These are phyloP conservation scores for Bradysia coprophila DNA, from an alignment of 1,140 invertebrate species.

Conservation along the genomic window DNA sequence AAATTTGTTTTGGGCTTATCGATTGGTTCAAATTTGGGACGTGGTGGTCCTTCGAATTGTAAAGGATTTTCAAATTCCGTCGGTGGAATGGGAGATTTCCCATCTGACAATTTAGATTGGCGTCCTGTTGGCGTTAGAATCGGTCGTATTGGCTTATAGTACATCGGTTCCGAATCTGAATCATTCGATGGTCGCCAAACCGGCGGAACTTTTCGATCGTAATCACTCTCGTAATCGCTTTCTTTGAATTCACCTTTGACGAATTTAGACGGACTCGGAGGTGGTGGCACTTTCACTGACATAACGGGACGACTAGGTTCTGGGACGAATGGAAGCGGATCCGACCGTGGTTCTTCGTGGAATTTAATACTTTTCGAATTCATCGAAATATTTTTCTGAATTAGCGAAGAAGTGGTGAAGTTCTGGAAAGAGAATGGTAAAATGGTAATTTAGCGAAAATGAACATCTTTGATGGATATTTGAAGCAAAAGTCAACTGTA, in stretches of 20 bases:
- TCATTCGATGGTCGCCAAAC: slow-evolving; percentile 32
- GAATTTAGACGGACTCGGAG: slow-evolving; percentile 42
- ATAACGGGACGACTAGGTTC: too few relatives aligned
- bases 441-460: too few relatives aligned
- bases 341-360: too few relatives aligned
- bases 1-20: slow-evolving; percentile 24
- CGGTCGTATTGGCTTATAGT: slow-evolving; percentile 35
- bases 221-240: slow-evolving; percentile 59
- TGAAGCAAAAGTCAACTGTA: too few relatives aligned
- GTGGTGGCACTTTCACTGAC: slow-evolving; percentile 21
- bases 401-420: too few relatives aligned
- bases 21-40: slow-evolving; percentile 36
- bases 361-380: too few relatives aligned
- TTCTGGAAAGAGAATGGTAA: too few relatives aligned
- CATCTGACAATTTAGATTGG: slow-evolving; percentile 16
- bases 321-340: too few relatives aligned
- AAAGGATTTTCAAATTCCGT: slow-evolving; percentile 34
- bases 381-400: too few relatives aligned
- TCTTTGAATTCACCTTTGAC: slow-evolving; percentile 45
- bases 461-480: too few relatives aligned
- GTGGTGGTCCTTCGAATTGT: slow-evolving; percentile 21
- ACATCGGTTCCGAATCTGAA: slow-evolving; percentile 29
- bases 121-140: slow-evolving; percentile 29
- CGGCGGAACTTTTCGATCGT: slow-evolving; percentile 39
- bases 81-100: slow-evolving; percentile 29